phyloP scores from a whole-genome alignment of 2,888 invertebrate genomes.

The Tiliacea aurago region DNA sequence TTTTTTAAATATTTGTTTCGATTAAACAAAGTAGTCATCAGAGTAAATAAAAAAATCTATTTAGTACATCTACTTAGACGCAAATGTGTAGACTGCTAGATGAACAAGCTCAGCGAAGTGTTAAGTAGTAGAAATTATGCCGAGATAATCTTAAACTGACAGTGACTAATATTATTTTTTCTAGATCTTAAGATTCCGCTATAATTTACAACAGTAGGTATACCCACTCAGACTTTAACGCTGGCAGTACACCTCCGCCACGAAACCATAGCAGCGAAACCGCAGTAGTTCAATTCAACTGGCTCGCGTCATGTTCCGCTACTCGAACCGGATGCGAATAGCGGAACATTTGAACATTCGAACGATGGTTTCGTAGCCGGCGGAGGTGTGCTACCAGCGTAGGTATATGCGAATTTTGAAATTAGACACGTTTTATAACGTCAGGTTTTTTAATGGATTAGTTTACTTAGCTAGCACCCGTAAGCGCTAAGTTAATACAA shows the following conservation, averaged over 20 bases:
- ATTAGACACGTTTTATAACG: slow-evolving; percentile 8
- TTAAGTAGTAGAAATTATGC: slow-evolving; percentile 51
- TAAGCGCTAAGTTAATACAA: neutral
- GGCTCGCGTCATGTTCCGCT: too few species aligned
- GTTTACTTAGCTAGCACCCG: slow-evolving; percentile 11
- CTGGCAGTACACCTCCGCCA: too few species aligned
- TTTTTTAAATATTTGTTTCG: neutral
- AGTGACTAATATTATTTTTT: slow-evolving; percentile 58
- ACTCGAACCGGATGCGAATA: too few species aligned
- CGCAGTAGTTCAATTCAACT: too few species aligned
- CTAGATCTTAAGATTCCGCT: slow-evolving; percentile 40
- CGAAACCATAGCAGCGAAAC: too few species aligned
- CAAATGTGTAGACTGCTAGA: slow-evolving; percentile 1
- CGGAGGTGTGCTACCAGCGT: too few species aligned
- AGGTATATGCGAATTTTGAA: slow-evolving; percentile 19
- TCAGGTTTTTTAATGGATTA: slow-evolving; percentile 6
- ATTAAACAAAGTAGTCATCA: neutral
- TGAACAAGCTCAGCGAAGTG: slow-evolving; percentile 50
- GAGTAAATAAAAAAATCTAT: neutral
- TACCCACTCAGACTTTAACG: slow-evolving; percentile 9
- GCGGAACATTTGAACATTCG: too few species aligned
- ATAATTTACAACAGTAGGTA: slow-evolving; percentile 42
- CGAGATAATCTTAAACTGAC: slow-evolving; percentile 46
- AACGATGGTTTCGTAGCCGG: too few species aligned
- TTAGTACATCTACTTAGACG: slow-evolving; percentile 14